Conservation (phyloP, 1,140 invertebrate species). For the Myzus persicae region DNA sequence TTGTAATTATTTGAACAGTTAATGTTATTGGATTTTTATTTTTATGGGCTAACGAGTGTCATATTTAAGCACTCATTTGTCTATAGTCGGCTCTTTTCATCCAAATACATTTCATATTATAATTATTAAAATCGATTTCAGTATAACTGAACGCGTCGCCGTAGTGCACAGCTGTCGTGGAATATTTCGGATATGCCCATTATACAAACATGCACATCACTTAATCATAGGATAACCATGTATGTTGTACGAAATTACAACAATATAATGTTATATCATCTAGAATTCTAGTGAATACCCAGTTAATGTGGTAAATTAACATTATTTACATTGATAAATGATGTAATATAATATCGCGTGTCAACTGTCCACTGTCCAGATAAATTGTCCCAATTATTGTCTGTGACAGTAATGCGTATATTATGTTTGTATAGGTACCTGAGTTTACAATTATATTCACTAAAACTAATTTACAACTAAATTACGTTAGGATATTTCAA, state of each 20-base stretch:
- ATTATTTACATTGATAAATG: neutral
- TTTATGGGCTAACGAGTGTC: neutral
- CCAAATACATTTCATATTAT: neutral
- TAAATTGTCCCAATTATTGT: neutral
- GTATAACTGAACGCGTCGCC: neutral
- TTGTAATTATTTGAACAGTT: neutral
- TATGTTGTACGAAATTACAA: neutral
- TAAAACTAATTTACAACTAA: too few species aligned
- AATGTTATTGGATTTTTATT: neutral
- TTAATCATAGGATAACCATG: slow-evolving; percentile 1
- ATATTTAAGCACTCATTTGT: too few species aligned
- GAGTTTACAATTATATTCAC: neutral
- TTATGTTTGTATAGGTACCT: neutral
- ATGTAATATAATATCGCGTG: neutral
- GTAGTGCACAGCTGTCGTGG: neutral
- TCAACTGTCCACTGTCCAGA: neutral
- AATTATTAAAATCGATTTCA: neutral
- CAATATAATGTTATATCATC: neutral
- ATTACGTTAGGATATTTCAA: neutral
- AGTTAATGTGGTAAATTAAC: neutral
- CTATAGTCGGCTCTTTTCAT: neutral
- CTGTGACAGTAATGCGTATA: neutral
- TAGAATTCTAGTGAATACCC: neutral
- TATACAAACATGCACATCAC: neutral
- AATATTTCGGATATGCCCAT: neutral